These are phyloP conservation scores for Poeciliopsis gracilis DNA, from an alignment of 2,797 vertebrate species.

Conservation along the genomic window DNA sequence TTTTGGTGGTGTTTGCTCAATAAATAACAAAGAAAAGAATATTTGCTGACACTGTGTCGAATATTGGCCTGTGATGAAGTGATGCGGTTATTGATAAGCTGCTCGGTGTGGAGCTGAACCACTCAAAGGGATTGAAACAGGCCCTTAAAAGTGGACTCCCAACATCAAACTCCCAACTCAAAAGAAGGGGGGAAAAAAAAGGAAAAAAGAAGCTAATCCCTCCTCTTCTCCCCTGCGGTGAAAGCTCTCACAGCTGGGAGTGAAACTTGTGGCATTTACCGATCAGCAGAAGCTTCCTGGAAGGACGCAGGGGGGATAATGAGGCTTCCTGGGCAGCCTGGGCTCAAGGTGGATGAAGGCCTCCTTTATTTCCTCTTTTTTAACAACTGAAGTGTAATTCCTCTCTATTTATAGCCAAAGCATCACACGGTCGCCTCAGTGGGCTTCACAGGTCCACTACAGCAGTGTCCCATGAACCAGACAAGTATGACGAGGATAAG, in stretches of 20 bases:
- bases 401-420: constrained; percentile 20
- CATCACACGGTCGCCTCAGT: constrained; percentile 21
- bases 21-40: constrained; percentile 24
- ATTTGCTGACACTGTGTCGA: constrained; percentile 16
- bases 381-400: constrained; percentile 22
- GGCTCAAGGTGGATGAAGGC: constrained; percentile 54
- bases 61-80: constrained; percentile 12
- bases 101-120: constrained; percentile 25
- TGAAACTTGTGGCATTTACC: constrained; percentile 71
- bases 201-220: not conserved
- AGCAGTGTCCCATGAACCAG: constrained; percentile 14
- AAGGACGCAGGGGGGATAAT: constrained; percentile 65
- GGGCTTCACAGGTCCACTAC: constrained; percentile 10
- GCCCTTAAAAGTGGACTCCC: constrained; percentile 33
- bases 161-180: constrained; percentile 18
- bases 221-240: constrained; percentile 16
- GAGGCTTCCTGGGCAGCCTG: constrained; percentile 59
- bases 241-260: constrained; percentile 54
- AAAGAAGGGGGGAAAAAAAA: not conserved
- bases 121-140: constrained; percentile 39
- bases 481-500: not conserved
- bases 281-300: constrained; percentile 63
- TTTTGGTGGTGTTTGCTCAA: constrained; percentile 30
- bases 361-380: constrained; percentile 26
- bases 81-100: constrained; percentile 4